Base-by-base conservation (phyloP, 2,888 invertebrate species). In the Meteorus cinctellus region DNA sequence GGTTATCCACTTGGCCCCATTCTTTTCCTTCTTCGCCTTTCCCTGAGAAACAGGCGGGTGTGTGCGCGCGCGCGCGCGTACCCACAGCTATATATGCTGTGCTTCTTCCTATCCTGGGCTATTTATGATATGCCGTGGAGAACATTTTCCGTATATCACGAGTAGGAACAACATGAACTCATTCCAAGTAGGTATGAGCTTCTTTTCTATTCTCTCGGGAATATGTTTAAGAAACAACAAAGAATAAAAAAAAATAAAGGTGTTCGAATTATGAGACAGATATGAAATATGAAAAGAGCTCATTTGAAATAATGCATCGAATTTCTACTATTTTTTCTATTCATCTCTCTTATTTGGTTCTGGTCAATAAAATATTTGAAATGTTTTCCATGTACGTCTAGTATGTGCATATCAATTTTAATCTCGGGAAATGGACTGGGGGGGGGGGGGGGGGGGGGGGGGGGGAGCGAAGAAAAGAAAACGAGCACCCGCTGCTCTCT, bases 111-210 rank as follows among this genome's bases (percentile, higher is more conserved):
- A 78, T 74, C 78, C 78, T 78, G 73, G 79, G 82, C 84, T 86
- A 86, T 86, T 86, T 87, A 87, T 84, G 85, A 85, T 82, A 82
- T 82, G 80, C 84, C 81, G 78, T 79, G 84, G 84, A 85, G 86
- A 86, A 87, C 84, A 84, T 86, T 86, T 85, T 82, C 82, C 85
- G 85, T 86, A 85, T 85, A 87, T 86, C 84, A 79, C 78, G 74
- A 75, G 73, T 78, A 81, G 81, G 86, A 86, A 83, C 84, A 83
- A 81, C 82, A 77, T 81, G 79, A 82, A 83, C 83, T 84, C 82
- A 80, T 84, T 82, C 74, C 76, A 69, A 69, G 79, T 74, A 71
- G 74, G 77, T 76, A 77, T 77, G 73, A 74, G 74, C 65, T 77
- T 74, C 75, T 59, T 63, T 66, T 77, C 74, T 68, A 67, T 68